Percentiles rank a stretch among this genome's conserved stretches.
Conservation (phyloP, 2,888 invertebrate genomes). For the Taphrorychus bicolor region DNA sequence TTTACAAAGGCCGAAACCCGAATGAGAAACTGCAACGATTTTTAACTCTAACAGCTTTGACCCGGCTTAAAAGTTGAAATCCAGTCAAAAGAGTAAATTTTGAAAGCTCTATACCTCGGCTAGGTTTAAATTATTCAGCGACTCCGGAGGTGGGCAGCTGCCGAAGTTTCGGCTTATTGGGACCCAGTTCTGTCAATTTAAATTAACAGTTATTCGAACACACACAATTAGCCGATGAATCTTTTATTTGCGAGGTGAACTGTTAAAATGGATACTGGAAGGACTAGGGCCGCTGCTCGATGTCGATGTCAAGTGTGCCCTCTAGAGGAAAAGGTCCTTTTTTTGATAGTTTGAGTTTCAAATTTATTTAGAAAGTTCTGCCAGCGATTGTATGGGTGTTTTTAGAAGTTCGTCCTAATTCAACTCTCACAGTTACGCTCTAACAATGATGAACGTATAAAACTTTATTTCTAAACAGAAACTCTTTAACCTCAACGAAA, state of each 20-base stretch:
- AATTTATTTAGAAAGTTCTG: too few species aligned
- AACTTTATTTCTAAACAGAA: too few species aligned
- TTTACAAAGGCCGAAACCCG: neutral
- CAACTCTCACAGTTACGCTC: too few species aligned
- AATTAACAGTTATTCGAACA: conserved; percentile 3
- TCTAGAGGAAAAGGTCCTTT: too few species aligned
- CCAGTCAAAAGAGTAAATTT: neutral
- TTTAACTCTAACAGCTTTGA: neutral
- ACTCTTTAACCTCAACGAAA: too few species aligned
- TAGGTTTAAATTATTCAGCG: neutral
- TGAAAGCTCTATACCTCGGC: neutral
- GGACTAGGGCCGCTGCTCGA: too few species aligned
- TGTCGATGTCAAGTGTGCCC: too few species aligned
- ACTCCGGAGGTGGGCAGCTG: neutral
- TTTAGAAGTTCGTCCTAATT: too few species aligned
- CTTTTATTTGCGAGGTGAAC: neutral
- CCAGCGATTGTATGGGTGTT: too few species aligned
- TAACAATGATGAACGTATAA: too few species aligned
- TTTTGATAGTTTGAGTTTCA: too few species aligned
- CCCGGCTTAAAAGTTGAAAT: neutral
- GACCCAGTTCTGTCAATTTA: neutral
- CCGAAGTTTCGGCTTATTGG: neutral
- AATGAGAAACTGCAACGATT: neutral
- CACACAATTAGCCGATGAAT: neutral
- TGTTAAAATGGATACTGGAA: too few species aligned